Conservation (phyloP, 2,888 invertebrate genomes). For the Tuta absoluta region DNA sequence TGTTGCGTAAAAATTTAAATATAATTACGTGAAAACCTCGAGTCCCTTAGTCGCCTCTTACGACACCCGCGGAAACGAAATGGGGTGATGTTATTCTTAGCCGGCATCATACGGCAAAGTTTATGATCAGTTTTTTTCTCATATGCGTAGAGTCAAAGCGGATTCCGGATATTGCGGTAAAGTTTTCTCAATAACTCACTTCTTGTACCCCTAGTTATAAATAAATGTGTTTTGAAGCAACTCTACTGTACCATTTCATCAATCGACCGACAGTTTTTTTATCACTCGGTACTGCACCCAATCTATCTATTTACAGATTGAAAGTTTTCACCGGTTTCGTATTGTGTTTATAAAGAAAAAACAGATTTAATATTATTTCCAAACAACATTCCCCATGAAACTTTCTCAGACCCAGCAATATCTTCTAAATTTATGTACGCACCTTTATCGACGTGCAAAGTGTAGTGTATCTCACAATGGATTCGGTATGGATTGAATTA, state of each 20-base stretch:
- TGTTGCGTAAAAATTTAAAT: too few relatives aligned
- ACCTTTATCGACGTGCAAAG: constrained; percentile 34
- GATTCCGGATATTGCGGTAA: constrained; percentile 4
- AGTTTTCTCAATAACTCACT: not conserved
- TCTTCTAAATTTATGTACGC: constrained; percentile 23
- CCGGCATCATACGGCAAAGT: too few relatives aligned
- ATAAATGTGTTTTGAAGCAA: not conserved
- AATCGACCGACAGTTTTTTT: not conserved
- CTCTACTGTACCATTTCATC: not conserved
- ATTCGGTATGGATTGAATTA: constrained; percentile 76
- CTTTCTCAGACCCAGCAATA: constrained; percentile 8
- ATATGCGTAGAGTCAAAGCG: not conserved
- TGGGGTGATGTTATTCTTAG: too few relatives aligned
- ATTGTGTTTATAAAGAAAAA: not conserved
- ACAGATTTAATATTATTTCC: constrained; percentile 2
- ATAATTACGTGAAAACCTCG: too few relatives aligned
- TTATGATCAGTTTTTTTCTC: not conserved
- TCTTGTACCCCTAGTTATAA: not conserved
- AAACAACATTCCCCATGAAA: constrained; percentile 12
- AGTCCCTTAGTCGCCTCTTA: too few relatives aligned
- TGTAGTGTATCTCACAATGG: constrained; percentile 60
- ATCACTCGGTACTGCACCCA: not conserved
- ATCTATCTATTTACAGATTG: not conserved
- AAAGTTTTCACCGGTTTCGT: not conserved
- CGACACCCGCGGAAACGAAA: too few relatives aligned